Evolutionary conservation across 2,797 vertebrate genomes (phyloP).

Genomic region (Oreochromis mossambicus): DNA sequence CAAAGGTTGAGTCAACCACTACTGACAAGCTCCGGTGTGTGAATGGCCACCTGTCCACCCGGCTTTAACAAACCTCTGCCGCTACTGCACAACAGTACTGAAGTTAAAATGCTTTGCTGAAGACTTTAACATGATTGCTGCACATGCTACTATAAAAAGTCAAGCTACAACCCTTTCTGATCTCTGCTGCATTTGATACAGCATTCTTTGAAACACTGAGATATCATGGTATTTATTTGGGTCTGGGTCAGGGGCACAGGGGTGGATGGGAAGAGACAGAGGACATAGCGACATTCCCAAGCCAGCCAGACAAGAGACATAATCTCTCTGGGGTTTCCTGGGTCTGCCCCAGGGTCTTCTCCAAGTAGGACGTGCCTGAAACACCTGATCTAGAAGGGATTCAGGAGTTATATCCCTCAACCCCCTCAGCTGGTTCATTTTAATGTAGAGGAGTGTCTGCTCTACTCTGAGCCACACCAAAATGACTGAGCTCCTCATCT

Average conservation of each 20-base stretch:
- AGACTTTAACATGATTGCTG: background rate
- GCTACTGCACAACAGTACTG: background rate
- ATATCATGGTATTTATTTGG: background rate
- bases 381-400: background rate
- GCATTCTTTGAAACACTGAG: background rate
- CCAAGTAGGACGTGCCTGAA: background rate
- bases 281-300: background rate
- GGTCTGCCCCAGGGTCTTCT: background rate
- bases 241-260: background rate
- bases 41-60: background rate
- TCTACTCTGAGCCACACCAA: background rate
- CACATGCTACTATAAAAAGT: background rate
- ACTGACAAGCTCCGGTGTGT: constrained; percentile 16
- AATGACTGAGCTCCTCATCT: background rate
- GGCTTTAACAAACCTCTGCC: background rate
- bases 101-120: background rate
- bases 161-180: background rate
- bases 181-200: background rate
- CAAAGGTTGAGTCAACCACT: constrained; percentile 3
- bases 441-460: background rate
- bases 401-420: background rate
- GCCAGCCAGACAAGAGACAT: background rate
- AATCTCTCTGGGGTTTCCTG: background rate
- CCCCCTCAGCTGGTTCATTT: background rate
- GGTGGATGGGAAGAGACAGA: background rate